Conservation (phyloP, 2,113 vertebrate species). For the Tinamus guttatus region DNA sequence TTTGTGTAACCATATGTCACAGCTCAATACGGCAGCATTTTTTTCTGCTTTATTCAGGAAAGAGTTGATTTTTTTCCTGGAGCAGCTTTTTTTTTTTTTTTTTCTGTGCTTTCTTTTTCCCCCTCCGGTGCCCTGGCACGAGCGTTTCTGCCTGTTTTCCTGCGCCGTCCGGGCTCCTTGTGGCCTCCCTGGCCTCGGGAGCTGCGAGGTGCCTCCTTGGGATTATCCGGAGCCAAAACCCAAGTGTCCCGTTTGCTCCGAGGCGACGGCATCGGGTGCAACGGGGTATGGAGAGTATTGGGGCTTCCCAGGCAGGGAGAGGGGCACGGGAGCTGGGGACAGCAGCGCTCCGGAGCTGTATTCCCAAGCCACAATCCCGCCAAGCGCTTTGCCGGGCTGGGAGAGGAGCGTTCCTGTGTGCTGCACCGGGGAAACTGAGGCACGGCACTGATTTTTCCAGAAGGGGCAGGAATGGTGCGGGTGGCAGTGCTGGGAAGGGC, state of each 20-base stretch:
- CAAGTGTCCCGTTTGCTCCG: neutral
- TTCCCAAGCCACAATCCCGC: neutral
- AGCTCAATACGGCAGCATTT: slow-evolving; percentile 78
- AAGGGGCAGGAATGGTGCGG: rapidly evolving
- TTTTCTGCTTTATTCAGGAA: slow-evolving; percentile 77
- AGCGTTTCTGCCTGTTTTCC: slow-evolving; percentile 58
- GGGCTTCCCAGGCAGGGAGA: neutral
- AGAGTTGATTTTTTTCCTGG: slow-evolving; percentile 80
- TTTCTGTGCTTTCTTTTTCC: neutral
- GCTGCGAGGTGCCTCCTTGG: neutral
- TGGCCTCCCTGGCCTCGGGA: slow-evolving; percentile 3
- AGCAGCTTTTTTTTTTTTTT: slow-evolving; percentile 26
- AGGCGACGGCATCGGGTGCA: neutral
- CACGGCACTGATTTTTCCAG: rapidly evolving
- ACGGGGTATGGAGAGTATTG: rapidly evolving
- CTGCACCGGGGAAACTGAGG: neutral
- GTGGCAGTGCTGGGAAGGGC: rapidly evolving
- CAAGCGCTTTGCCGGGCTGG: rapidly evolving
- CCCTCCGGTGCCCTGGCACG: neutral
- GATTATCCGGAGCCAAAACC: too few relatives aligned
- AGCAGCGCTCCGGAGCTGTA: rapidly evolving
- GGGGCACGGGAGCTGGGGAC: rapidly evolving
- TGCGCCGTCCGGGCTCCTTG: slow-evolving; percentile 1
- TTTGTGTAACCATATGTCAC: slow-evolving; percentile 86
- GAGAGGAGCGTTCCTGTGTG: rapidly evolving